phyloP scores from a whole-genome alignment of 1,140 invertebrate species.

The Teleopsis dalmanni region DNA sequence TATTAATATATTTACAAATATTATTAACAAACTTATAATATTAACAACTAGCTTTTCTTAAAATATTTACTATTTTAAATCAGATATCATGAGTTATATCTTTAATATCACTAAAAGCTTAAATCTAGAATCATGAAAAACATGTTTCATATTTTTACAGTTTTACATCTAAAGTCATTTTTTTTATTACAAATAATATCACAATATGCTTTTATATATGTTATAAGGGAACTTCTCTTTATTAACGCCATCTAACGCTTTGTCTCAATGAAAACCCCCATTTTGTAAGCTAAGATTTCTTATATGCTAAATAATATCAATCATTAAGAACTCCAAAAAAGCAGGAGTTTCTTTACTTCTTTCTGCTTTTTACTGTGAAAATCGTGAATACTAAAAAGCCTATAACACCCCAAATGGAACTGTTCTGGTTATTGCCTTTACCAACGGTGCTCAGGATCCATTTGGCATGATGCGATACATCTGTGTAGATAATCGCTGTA shows the following conservation, averaged over 20 bases:
- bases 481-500: constrained; percentile 17
- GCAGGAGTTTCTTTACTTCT: no score
- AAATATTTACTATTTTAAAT: no score
- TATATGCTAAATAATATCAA: neutral
- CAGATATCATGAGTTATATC: no score
- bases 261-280: neutral
- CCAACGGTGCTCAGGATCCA: constrained; percentile 28
- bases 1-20: no score
- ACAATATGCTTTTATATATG: no score
- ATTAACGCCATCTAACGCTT: neutral
- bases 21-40: no score
- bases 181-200: neutral
- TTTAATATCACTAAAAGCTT: no score
- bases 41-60: no score
- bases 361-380: constrained; percentile 18
- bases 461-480: constrained; percentile 29
- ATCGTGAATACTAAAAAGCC: constrained; percentile 26
- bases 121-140: no score
- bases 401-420: constrained; percentile 30
- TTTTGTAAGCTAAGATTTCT: neutral
- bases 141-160: no score
- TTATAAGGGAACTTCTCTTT: neutral
- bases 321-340: constrained; percentile 4
- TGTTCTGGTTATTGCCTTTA: constrained; percentile 31
- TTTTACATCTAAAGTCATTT: neutral